Evolutionary conservation across 2,113 vertebrate species (phyloP), one percentile per base, ranked within the genome.

Genomic region (Thryonomys swinderianus): DNA sequence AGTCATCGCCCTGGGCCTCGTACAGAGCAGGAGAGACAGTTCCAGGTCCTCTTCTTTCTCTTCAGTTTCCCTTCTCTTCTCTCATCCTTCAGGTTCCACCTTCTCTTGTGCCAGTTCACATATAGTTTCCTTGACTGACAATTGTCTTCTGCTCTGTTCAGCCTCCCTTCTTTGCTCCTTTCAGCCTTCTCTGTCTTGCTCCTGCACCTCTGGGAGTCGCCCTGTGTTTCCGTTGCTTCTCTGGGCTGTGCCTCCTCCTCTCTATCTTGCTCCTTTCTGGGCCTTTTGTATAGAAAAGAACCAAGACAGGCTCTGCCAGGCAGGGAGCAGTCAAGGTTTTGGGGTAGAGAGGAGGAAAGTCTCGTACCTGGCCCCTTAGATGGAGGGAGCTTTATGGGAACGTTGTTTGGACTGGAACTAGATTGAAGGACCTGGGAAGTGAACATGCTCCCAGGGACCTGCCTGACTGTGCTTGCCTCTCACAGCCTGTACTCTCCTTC

Each of bases 251-350:
- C 37, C 71, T 21, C 83, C 55, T 66, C 74, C 48, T 51, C n/a
- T 32, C 34, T 40, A 20, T 23, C 37, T 76, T 71, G 25, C n/a
- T 78, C 45, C 40, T 10, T 40, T 84, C 69, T 64, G 57, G 13
- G 11, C 74, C 21, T 57, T 66, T 30, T 81, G 62, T 85, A 57
- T 27, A 2, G 55, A 40, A 84, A 87, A 55, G 53, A 1, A 57
- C 25, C 0, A 0, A 32, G n/a, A 45, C 32, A 40, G 85, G 20
- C 6, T 66, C 62, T 37, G 7, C n/a, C 23, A 5, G 0, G n/a
- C 18, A 10, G 3, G 5, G 11, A 4, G 51, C 76, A 83, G 25
- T 51, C 92, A 23, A 40, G 64, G 30, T 55, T 62, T 94, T 85
- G 69, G 42, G 5, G 34, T 34, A 7, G 62, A 40, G 11, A 89